Evolutionary conservation across 2,113 vertebrate genomes (phyloP), one percentile per base, ranked within the genome.

Genomic region (Alosa alosa): DNA sequence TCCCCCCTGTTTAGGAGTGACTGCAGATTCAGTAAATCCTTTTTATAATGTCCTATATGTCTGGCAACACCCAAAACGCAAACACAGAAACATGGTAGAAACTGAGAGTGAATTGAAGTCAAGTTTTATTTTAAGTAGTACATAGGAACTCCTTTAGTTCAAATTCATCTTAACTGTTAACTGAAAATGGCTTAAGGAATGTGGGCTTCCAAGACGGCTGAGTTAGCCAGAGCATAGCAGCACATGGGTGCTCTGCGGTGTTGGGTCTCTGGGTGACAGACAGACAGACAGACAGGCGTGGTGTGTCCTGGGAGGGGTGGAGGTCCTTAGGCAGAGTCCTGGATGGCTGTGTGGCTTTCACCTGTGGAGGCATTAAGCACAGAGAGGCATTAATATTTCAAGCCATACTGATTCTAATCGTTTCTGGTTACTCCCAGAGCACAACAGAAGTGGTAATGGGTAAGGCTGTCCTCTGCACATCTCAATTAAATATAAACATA

Each of bases 101-200:
- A 78, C 31, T 6, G 4, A 68, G 22, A 10, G 3, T 95, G 94
- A 91, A 91, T 84, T 93, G 87, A 93, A 91, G 85, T 93, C 90
- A 93, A 93, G 94, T 93, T 95, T 96, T 95, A 95, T 96, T 78
- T 78, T 95, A 92, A 90, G 81, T 84, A 90, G 89, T 86, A 88
- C 72, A 87, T 84, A 88, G 75, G 88, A 86, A 89, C 31, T 91
- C 88, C 93, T 90, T 84, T 82, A 82, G 88, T 82, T 87, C 36
- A 90, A 90, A 52, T 81, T 88, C 86, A 90, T 89, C n/a, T 84
- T 57, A 81, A 86, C 44, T 86, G 60, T 91, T 83, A 44, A 82
- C 81, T 82, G 88, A 31, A 83, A 84, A n/a, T n/a, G n/a, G n/a
- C n/a, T n/a, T n/a, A n/a, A 20, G 39, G 72, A 75, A 47, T 13